Evolutionary conservation across 2,888 invertebrate species (phyloP).

Genomic region (Parelbella ahira): DNA sequence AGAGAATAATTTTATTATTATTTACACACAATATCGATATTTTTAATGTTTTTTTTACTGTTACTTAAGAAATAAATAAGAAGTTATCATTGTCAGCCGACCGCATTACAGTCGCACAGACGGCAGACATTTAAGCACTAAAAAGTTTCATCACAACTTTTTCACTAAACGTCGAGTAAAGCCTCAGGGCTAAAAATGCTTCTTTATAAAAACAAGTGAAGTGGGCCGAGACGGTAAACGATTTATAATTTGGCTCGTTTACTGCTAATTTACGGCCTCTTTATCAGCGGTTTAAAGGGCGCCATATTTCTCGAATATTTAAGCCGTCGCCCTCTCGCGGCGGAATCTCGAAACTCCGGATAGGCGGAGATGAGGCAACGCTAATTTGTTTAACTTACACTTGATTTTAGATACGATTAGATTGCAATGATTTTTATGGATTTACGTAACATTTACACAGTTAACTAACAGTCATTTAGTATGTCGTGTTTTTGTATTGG

Average conservation of each 20-base stretch:
- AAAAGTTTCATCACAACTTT: conserved; percentile 14
- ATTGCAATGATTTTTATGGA: neutral
- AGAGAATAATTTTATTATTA: too few species aligned
- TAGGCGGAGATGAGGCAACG: neutral
- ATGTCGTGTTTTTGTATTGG: too few species aligned
- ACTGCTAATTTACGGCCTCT: conserved; percentile 43
- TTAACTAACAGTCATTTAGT: too few species aligned
- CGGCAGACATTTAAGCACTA: conserved; percentile 10
- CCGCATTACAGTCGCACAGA: neutral
- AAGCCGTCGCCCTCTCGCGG: conserved; percentile 21
- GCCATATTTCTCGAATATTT: conserved; percentile 41
- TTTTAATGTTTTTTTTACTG: too few species aligned
- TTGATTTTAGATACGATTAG: too few species aligned
- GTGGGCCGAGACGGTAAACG: conserved; percentile 25
- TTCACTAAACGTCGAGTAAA: conserved; percentile 8
- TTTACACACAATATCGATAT: too few species aligned
- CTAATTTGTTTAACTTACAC: too few species aligned
- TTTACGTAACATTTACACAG: neutral
- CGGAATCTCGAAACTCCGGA: conserved; percentile 3
- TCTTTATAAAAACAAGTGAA: conserved; percentile 25
- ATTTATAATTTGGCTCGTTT: conserved; percentile 35
- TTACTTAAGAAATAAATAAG: too few species aligned
- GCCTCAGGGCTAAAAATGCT: conserved; percentile 12
- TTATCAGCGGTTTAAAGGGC: conserved; percentile 48
- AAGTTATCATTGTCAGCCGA: too few species aligned